Conservation (phyloP, 2,888 invertebrate genomes). For the Apotomis betuletana region DNA sequence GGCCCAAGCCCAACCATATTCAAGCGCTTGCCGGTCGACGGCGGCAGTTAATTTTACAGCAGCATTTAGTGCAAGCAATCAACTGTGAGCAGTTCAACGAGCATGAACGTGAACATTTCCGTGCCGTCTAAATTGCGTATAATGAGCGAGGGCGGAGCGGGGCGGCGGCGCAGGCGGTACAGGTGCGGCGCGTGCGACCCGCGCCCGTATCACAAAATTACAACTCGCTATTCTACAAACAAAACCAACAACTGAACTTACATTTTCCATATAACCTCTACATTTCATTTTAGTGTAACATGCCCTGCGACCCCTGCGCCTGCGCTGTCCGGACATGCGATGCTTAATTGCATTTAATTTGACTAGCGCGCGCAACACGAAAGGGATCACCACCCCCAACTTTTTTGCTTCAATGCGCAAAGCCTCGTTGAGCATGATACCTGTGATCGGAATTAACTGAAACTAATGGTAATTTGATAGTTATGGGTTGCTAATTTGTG, state of each 20-base stretch:
- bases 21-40: constrained; percentile 34
- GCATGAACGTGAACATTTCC: constrained; percentile 74
- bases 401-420: constrained; percentile 49
- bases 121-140: constrained; percentile 72
- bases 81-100: constrained; percentile 66
- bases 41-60: constrained; percentile 50
- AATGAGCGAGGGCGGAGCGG: constrained; percentile 69
- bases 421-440: constrained; percentile 47
- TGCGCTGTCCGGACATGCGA: constrained; percentile 50
- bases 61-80: constrained; percentile 65
- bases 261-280: neutral
- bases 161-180: constrained; percentile 58
- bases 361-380: constrained; percentile 54
- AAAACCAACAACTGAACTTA: neutral
- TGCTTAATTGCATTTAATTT: constrained; percentile 68
- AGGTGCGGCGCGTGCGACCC: constrained; percentile 72
- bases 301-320: constrained; percentile 41
- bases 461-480: constrained; percentile 34
- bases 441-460: constrained; percentile 33
- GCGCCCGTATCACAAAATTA: constrained; percentile 25
- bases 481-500: neutral
- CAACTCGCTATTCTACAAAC: neutral
- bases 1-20: neutral
- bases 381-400: constrained; percentile 51
- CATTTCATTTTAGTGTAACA: constrained; percentile 6